phyloP scores from a whole-genome alignment of 2,113 vertebrate species.

The Pelecanoides urinatrix region DNA sequence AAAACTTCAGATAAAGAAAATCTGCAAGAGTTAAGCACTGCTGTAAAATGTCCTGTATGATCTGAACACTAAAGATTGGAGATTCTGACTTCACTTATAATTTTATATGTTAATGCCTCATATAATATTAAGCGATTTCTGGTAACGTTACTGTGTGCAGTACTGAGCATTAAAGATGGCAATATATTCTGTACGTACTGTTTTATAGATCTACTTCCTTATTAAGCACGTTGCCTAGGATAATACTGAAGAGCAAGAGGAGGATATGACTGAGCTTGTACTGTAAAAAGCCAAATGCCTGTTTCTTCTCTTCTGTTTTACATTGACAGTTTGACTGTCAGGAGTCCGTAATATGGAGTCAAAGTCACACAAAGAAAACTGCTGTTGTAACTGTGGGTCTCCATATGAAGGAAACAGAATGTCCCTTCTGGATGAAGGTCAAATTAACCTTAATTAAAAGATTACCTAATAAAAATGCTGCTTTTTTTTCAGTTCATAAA shows the following conservation, averaged over 20 bases:
- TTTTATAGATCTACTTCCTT: fast-evolving
- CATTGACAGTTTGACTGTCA: no score
- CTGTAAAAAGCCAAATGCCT: no score
- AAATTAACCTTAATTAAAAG: no score
- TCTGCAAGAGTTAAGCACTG: no score
- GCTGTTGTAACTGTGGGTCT: not conserved
- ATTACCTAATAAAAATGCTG: not conserved
- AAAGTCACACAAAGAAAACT: not conserved
- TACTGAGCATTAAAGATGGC: no score
- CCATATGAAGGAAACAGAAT: not conserved
- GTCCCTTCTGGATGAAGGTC: not conserved
- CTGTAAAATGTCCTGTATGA: no score
- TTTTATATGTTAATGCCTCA: no score
- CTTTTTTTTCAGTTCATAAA: no score
- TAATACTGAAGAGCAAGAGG: not conserved
- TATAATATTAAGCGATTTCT: not conserved
- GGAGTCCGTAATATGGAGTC: no score
- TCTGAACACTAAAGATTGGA: not conserved
- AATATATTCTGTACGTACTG: not conserved
- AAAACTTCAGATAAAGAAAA: not conserved
- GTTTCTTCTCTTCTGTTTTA: not conserved
- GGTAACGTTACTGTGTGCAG: not conserved
- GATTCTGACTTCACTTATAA: not conserved
- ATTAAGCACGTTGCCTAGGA: no score
- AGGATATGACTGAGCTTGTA: not conserved